Percentiles rank a stretch among this genome's conserved stretches.
phyloP scores from a whole-genome alignment of 2,888 invertebrate genomes.

The Polyploca ridens region DNA sequence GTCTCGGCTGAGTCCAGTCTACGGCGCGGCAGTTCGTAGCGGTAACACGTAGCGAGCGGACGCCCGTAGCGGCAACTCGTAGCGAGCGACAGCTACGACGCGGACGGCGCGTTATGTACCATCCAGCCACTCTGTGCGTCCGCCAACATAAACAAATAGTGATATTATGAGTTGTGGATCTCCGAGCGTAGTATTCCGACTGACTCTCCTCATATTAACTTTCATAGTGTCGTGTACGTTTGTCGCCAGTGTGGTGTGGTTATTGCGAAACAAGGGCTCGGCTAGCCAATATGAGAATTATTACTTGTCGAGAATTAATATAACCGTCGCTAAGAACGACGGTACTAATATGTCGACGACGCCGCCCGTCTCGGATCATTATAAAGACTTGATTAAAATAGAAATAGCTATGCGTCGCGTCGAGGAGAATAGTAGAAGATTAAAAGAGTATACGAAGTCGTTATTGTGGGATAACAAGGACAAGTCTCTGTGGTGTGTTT shows the following conservation, averaged over 20 bases:
- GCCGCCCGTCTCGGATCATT: constrained; percentile 71
- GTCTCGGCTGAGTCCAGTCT: constrained; percentile 39
- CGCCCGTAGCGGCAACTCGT: constrained; percentile 64
- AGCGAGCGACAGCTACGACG: constrained; percentile 56
- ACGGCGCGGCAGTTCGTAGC: constrained; percentile 76
- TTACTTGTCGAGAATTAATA: constrained; percentile 84
- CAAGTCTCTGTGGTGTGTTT: constrained; percentile 81
- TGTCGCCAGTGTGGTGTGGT: constrained; percentile 78
- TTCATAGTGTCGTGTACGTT: constrained; percentile 77
- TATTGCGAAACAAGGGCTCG: constrained; percentile 69
- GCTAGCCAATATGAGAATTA: constrained; percentile 80
- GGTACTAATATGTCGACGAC: constrained; percentile 63
- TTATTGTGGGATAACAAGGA: constrained; percentile 82
- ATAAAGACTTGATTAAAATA: constrained; percentile 82
- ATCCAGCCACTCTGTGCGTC: constrained; percentile 62
- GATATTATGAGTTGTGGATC: constrained; percentile 81
- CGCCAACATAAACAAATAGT: constrained; percentile 80
- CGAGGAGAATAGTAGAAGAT: constrained; percentile 78
- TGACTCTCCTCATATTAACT: constrained; percentile 77
- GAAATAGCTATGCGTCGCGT: constrained; percentile 82
- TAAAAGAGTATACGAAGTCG: constrained; percentile 80
- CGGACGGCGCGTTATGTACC: constrained; percentile 72
- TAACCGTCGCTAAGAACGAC: constrained; percentile 67
- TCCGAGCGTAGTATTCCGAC: constrained; percentile 71
- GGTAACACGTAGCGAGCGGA: constrained; percentile 63